These are phyloP conservation scores for Paracanthobrama guichenoti DNA, from an alignment of 2,113 vertebrate genomes.

Conservation along the genomic window DNA sequence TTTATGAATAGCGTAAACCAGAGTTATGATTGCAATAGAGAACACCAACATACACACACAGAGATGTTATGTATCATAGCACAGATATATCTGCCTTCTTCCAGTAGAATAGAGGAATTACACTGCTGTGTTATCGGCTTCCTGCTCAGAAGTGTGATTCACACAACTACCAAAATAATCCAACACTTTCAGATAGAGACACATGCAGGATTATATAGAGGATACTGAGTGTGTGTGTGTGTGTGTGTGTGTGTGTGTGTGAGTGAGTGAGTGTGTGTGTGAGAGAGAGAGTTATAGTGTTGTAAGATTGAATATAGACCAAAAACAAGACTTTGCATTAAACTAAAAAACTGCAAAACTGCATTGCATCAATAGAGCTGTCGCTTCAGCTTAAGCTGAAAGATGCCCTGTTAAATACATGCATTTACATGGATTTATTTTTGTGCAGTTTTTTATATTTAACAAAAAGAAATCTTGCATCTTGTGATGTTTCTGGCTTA, in stretches of 20 bases:
- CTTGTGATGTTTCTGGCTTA: background rate
- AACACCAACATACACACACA: conserved; percentile 63
- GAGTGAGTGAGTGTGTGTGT: conserved; percentile 16
- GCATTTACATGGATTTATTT: background rate
- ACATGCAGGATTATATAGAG: background rate
- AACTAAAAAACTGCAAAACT: background rate
- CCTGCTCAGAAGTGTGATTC: conserved; percentile 27
- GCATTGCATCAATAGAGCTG: background rate
- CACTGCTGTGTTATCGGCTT: conserved; percentile 1
- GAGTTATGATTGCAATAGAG: conserved; percentile 43
- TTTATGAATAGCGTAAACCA: conserved; percentile 44
- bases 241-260: background rate
- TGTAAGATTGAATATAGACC: background rate
- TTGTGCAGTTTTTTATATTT: background rate
- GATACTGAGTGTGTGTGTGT: background rate
- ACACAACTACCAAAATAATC: conserved; percentile 23
- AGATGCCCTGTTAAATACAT: background rate
- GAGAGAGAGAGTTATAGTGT: background rate
- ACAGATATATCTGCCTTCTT: background rate
- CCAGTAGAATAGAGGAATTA: conserved; percentile 21
- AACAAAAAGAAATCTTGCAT: background rate
- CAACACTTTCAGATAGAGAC: background rate
- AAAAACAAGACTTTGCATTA: conserved; percentile 8
- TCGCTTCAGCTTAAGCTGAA: background rate
- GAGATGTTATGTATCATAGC: conserved; percentile 37